Base-by-base conservation (phyloP, 2,113 vertebrate genomes). In the Variabilichromis moorii region DNA sequence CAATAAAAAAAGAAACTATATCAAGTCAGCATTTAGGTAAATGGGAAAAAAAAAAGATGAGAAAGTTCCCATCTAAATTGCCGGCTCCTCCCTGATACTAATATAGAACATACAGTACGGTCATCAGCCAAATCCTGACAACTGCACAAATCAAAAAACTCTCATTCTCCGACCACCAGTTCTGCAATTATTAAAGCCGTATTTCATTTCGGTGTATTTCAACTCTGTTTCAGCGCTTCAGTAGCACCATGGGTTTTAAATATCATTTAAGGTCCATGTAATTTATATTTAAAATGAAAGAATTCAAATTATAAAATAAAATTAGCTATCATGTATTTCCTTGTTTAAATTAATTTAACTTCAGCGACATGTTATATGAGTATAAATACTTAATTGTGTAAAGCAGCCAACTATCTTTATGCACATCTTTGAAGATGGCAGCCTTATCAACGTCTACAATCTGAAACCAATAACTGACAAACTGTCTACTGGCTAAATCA, bases 131-230 rank as follows among this genome's bases (percentile, higher is more conserved):
- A 50, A 71, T 19, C 16, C 35, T 88, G 83, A 84, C 86, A 86
- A 80, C 47, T 73, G 42, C 86, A 84, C 86, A 89, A 89, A 93
- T 90, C 73, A 88, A 86, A 66, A 88, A 78, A 24, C 45, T 13
- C 9, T 35, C 45, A 51, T 94, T 87, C 37, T 80, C 37, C 40
- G 8, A 40, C 42, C 28, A 59, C n/a, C 14, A 81, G 24, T 35
- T 80, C 40, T 71, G 57, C 24, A 66, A 89, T 88, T 89, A 91
- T 90, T 88, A 91, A 93, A 91, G 76, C 81, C 54, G 4, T 91
- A 87, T 94, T 93, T 94, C 89, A 92, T 88, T 82, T 85, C 7
- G 28, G 45, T 76, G 59, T 80, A 76, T 90, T 80, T 87, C 14
- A 80, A 71, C 24, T 37, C 63, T 40, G 57, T 81, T 81, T 85